Base-by-base conservation (phyloP, 1,140 invertebrate species). In the Nephila pilipes region DNA sequence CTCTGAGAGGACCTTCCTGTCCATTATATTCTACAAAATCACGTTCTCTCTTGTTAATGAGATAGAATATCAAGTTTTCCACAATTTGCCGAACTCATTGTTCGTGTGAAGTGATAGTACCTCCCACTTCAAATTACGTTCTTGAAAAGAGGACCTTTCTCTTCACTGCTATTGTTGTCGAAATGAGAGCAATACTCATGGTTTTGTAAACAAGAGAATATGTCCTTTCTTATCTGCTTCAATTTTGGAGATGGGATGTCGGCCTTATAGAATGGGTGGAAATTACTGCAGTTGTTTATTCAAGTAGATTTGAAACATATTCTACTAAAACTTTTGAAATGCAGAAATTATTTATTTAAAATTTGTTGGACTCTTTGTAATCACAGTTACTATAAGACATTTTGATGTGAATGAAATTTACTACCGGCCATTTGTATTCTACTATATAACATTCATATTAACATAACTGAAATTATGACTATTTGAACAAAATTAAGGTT, bases 41-140 rank as follows among this genome's bases (percentile, higher is more conserved):
- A 55, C 20, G 20, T 81, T 81, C 22, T 81, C 6, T 12, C n/a
- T 54, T 54, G 80, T 55, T 81, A 81, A 81, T 81, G 80, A 81
- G 38, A 81, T 38, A 22, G 46, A 81, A 81, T 20, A 25, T 54
- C 20, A 54, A 81, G 79, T 81, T 81, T 81, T 81, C 80, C 16
- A 81, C 46, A 81, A 38, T 81, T 81, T 81, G n/a, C 46, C 8
- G 22, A 14, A 14, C 38, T 81, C 80, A 81, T 81, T 81, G 20
- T 54, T 81, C 8, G 20, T n/a, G 10, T 25, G 22, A 55, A 81
- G 20, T 81, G n/a, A 54, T 81, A 20, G n/a, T 4, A 55, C 38
- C 18, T 16, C 36, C 79, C 80, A 54, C 80, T 46, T 55, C 18
- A 1, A 54, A 81, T 54, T 81, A 81, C 14, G 38, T 81, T 81